Percentiles rank a stretch among this genome's conserved stretches.
These are phyloP conservation scores for Adelphocoris suturalis DNA, from an alignment of 2,888 invertebrate genomes.

Conservation along the genomic window DNA sequence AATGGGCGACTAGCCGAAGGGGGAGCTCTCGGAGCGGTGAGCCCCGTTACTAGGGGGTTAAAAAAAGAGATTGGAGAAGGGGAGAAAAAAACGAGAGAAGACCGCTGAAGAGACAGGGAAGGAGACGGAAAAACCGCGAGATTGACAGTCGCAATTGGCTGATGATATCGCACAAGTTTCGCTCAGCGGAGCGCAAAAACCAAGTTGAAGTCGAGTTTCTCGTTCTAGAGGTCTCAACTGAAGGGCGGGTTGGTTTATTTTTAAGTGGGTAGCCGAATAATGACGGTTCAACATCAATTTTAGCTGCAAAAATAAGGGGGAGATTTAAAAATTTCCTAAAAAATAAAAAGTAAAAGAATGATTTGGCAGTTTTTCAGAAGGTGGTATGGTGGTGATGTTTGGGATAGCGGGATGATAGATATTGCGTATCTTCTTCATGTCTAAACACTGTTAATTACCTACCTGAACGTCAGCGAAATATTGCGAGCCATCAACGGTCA, in stretches of 20 bases:
- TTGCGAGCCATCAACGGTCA: no score
- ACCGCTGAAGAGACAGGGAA: background rate
- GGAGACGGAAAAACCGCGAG: slow-evolving; percentile 26
- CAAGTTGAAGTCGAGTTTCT: background rate
- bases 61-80: background rate
- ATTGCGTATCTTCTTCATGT: no score
- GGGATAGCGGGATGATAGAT: no score
- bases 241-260: background rate
- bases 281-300: background rate
- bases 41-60: slow-evolving; percentile 14
- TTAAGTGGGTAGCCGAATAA: background rate
- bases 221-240: background rate
- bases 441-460: no score
- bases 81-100: background rate
- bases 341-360: no score
- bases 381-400: no score
- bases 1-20: slow-evolving; percentile 9
- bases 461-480: no score
- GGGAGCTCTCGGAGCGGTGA: slow-evolving; percentile 2
- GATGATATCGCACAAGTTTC: slow-evolving; percentile 3
- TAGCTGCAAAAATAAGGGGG: no score
- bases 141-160: slow-evolving; percentile 2
- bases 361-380: no score
- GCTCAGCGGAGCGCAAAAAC: slow-evolving; percentile 31
- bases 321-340: no score